Percentiles rank a stretch among this genome's conserved stretches.
phyloP scores from a whole-genome alignment of 2,797 vertebrate species.

The Oreochromis grahami region DNA sequence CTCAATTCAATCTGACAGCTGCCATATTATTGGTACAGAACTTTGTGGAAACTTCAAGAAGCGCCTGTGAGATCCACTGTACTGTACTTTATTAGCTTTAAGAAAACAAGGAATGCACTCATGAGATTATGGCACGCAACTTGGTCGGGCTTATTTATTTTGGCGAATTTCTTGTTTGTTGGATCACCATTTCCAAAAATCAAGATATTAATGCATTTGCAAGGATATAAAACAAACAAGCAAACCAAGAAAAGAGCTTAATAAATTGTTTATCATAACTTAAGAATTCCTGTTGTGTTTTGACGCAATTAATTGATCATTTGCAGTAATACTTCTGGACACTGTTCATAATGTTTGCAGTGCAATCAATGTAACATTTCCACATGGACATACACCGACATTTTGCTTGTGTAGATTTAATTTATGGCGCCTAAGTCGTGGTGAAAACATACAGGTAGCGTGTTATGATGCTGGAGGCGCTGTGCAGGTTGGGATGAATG shows the following conservation, averaged over 20 bases:
- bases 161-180: neutral
- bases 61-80: slow-evolving; percentile 42
- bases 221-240: neutral
- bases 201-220: neutral
- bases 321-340: neutral
- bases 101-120: slow-evolving; percentile 1
- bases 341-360: neutral
- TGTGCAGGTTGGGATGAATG: slow-evolving; percentile 73
- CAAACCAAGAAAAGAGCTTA: neutral
- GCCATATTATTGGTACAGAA: slow-evolving; percentile 71
- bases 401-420: slow-evolving; percentile 65
- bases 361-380: neutral
- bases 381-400: slow-evolving; percentile 1
- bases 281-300: neutral
- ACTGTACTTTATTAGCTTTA: slow-evolving; percentile 26
- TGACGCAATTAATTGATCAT: neutral
- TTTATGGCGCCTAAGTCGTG: slow-evolving; percentile 62
- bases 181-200: neutral
- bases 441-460: slow-evolving; percentile 64
- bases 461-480: slow-evolving; percentile 66
- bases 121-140: neutral
- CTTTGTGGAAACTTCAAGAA: slow-evolving; percentile 67
- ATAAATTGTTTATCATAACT: neutral
- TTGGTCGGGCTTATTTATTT: neutral
- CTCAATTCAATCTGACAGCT: slow-evolving; percentile 66